A percentile compares a stretch with the other conserved stretches of the same genome.
Evolutionary conservation across 92 coral and sea anemone genomes (phyloP).

Genomic region (Parazoanthus darwini): DNA sequence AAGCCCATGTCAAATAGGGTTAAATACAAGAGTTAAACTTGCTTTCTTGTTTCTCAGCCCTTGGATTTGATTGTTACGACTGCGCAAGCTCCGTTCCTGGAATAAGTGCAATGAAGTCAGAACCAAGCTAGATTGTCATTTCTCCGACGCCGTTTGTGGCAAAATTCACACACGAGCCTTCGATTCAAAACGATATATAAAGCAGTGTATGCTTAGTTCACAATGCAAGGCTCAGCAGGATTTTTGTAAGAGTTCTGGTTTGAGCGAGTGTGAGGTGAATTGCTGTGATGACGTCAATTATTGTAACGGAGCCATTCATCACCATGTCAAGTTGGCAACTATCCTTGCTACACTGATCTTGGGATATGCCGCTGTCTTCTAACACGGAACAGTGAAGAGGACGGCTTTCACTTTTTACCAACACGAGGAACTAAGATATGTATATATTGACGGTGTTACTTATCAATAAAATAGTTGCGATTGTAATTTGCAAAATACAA

Average conservation of each 20-base stretch:
- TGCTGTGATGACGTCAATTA: neutral
- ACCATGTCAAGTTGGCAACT: neutral
- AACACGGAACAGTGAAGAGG: neutral
- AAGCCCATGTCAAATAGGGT: too few relatives aligned
- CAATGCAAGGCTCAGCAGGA: neutral
- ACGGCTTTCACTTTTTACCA: too few relatives aligned
- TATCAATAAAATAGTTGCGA: too few relatives aligned
- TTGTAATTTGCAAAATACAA: too few relatives aligned
- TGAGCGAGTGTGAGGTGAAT: neutral
- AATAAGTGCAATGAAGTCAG: neutral
- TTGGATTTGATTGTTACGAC: slow-evolving; percentile 4
- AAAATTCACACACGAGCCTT: neutral
- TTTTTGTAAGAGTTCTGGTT: neutral
- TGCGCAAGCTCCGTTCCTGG: slow-evolving; percentile 23
- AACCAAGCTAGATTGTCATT: neutral
- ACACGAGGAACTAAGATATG: too few relatives aligned
- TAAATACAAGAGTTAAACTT: neutral
- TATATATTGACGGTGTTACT: too few relatives aligned
- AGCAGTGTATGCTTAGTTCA: neutral
- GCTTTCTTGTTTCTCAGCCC: neutral
- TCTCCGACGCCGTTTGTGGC: neutral
- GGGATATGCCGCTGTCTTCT: neutral
- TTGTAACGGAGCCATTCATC: slow-evolving; percentile 10
- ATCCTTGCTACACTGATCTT: neutral
- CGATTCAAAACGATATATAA: neutral